Base-by-base conservation (phyloP, 2,888 invertebrate species). In the Antitype chi region DNA sequence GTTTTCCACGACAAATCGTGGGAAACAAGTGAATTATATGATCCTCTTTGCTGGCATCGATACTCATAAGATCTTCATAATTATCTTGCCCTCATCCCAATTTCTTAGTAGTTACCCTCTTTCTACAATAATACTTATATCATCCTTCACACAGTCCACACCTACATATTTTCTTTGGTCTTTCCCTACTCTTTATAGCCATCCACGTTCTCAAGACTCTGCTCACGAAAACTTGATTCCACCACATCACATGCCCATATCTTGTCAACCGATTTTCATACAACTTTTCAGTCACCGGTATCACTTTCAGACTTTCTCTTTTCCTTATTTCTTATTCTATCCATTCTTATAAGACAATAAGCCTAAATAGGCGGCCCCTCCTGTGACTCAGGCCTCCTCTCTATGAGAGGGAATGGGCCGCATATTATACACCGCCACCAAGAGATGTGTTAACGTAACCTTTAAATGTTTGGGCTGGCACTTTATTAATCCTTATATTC, bases 21-120 rank as follows among this genome's bases (percentile, higher is more conserved):
- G 17, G 71, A 83, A 72, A 28, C 0, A 60, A 55, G 28, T 52
- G 20, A 68, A 17, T 76, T 67, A 53, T 38, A 3, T 70, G 1
- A 60, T 53, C 8, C 25, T 60, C 17, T 52, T 67, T 67, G 25
- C 9, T 38, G 63, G 9, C 9, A 17, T 43, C 63, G 5, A 25
- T 43, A 25, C 13, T 25, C n/a, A 25, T 6, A 55, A 55, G 55
- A 55, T 55, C 55, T 13, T n/a, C n/a, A 57, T 15, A 25, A 15
- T 57, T 57, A 15, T 57, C 13, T 7, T 8, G 43, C 43, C 43
- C 43, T 32, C 2, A 32, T 32, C 32, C 4, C 32, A 32, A 32
- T 32, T 32, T 32, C 32, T 32, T 32, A 32, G 2, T 38, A 63
- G 15, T n/a, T 8, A n/a, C 0, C 2, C 15, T 5, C n/a, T 15